Evolutionary conservation across 2,888 invertebrate species (phyloP).

Genomic region (Ichneumon xanthorius): DNA sequence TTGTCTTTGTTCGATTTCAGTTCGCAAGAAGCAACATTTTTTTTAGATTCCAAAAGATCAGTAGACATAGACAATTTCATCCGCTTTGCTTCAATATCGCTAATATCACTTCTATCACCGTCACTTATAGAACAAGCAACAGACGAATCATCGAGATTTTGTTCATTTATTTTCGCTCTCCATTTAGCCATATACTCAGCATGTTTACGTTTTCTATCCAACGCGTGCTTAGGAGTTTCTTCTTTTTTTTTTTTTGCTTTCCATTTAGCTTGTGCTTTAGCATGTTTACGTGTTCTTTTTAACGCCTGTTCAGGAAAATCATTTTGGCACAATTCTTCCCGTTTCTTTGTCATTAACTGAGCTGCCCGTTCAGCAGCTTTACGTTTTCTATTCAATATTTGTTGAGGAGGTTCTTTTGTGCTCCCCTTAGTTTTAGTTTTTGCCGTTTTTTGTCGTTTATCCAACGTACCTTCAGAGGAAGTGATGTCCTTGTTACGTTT

Average conservation of each 20-base stretch:
- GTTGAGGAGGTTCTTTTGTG: background rate
- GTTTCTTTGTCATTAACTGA: background rate
- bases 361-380: background rate
- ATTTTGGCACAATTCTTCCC: no score
- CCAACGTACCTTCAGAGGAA: no score
- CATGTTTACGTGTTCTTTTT: background rate
- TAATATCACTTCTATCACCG: no score
- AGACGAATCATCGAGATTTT: background rate
- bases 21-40: no score
- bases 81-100: background rate
- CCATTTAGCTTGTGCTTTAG: background rate
- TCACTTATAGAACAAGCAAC: background rate
- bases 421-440: background rate
- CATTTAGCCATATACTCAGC: background rate
- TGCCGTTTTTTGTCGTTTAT: no score
- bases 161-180: background rate
- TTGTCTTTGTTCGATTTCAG: no score
- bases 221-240: background rate
- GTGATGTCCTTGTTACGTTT: no score
- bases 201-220: background rate
- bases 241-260: slow-evolving; percentile 3
- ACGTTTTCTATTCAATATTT: background rate
- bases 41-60: no score
- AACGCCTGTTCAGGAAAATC: no score
- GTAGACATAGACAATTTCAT: background rate